Conservation (phyloP, 2,888 invertebrate genomes). For the Strigamia crassipes region DNA sequence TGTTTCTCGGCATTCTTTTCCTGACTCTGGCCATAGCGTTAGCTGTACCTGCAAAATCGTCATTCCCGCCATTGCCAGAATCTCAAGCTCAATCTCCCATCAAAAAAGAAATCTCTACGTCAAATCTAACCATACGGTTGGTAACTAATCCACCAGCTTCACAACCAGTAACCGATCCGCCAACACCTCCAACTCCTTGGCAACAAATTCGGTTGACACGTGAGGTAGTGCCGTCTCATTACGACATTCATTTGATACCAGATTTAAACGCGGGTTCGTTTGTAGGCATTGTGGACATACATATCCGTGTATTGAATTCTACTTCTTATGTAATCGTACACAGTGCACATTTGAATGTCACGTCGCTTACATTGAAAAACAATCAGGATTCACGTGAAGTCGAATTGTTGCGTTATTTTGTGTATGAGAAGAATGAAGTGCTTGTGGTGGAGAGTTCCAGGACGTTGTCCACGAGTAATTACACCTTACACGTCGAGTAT, state of each 20-base stretch:
- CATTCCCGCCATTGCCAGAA: neutral
- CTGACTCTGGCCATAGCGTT: neutral
- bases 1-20: neutral
- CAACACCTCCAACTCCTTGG: neutral
- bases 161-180: neutral
- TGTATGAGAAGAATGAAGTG: slow-evolving; percentile 3
- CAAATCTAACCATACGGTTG: neutral
- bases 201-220: slow-evolving; percentile 64
- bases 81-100: neutral
- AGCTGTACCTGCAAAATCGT: neutral
- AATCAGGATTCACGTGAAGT: neutral
- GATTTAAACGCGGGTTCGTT: slow-evolving; percentile 66
- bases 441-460: neutral
- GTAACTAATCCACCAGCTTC: neutral
- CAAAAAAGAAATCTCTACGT: neutral
- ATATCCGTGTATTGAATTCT: slow-evolving; percentile 55
- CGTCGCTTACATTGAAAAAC: slow-evolving; percentile 45
- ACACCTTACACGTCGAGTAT: slow-evolving; percentile 67
- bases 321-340: slow-evolving; percentile 64
- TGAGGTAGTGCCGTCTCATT: slow-evolving; percentile 67
- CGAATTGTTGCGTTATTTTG: neutral
- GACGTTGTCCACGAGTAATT: slow-evolving; percentile 58
- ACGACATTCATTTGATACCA: slow-evolving; percentile 71
- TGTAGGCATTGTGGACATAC: slow-evolving; percentile 63
- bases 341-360: slow-evolving; percentile 66